Base-by-base conservation (phyloP, 2,113 vertebrate genomes). In the Cynopterus brachyotis region DNA sequence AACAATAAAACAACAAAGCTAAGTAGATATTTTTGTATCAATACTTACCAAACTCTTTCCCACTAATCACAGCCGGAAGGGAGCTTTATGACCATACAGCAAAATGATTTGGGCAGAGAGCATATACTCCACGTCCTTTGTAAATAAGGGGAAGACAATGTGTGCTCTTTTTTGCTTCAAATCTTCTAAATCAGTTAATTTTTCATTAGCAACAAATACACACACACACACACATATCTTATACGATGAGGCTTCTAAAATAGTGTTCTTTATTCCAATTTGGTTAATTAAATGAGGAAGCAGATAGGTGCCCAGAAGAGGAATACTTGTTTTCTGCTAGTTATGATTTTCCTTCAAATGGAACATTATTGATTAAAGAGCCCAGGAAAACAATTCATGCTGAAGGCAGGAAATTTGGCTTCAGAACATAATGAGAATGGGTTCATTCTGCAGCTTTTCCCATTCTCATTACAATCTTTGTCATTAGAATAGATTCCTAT, bases 281-380 rank as follows among this genome's bases (percentile, higher is more conserved):
- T 60, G 19, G 30, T 81, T 91, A 80, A 84, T 22, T 96, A 53
- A 82, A 89, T 37, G 35, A 91, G 35, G 5, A 78, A 94, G 87
- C 6, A 57, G 19, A 78, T 47, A 93, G 55, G 37, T 72, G 17
- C 32, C 93, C 7, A 32, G 62, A 72, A 47, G 28, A 28, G 2
- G 24, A 70, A 91, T 85, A 45, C 47, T n/a, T 64, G 11, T 50
- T 93, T 96, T 94, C 64, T 87, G 57, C 26, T 42, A 84, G 75
- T 59, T 66, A 53, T 20, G 50, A 15, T 76, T 76, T 84, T 76
- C 26, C 28, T 93, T 95, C 75, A 67, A 83, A 95, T 59, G 76
- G 47, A 85, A 85, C 55, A 45, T 69, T 89, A 86, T 70, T 64
- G 15, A 91, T 82, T 73, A 59, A 96, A 78, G 72, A 89, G 6